Percentiles rank a stretch among this genome's conserved stretches.
These are phyloP conservation scores for Spinibarbus caldwelli DNA, from an alignment of 2,797 vertebrate species.

Conservation along the genomic window DNA sequence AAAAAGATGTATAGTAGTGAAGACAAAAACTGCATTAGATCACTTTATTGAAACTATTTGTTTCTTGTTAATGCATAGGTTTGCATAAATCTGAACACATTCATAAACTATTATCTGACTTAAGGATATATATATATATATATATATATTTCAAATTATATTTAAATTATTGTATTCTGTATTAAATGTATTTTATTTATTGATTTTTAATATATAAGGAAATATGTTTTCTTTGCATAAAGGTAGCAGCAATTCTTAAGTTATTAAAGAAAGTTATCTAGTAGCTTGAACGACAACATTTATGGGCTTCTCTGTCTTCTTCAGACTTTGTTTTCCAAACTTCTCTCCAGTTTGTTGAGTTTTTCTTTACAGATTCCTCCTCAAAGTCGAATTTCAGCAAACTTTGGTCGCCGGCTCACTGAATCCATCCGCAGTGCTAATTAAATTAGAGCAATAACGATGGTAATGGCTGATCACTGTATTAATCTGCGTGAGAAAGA, in stretches of 20 bases:
- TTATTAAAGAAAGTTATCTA: neutral
- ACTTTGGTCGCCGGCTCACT: conserved; percentile 55
- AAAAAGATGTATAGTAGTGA: too few relatives aligned
- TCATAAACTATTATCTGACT: too few relatives aligned
- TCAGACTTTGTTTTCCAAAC: conserved; percentile 13
- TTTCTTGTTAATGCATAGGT: too few relatives aligned
- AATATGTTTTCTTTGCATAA: neutral
- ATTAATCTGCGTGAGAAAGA: conserved; percentile 61
- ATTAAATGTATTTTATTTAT: too few relatives aligned
- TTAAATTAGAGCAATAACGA: conserved; percentile 53
- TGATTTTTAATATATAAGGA: neutral
- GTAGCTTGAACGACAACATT: neutral
- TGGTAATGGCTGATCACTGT: conserved; percentile 62
- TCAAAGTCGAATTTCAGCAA: conserved; percentile 31
- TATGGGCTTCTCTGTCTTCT: neutral
- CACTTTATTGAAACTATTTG: too few relatives aligned
- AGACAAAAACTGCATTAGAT: too few relatives aligned
- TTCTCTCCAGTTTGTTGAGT: neutral
- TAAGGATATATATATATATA: too few relatives aligned
- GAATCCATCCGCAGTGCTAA: conserved; percentile 56
- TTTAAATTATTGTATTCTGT: too few relatives aligned
- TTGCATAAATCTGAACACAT: too few relatives aligned
- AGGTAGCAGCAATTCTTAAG: neutral
- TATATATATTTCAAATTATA: too few relatives aligned
- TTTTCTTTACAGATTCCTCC: neutral